These are phyloP conservation scores for Pardalotus punctatus DNA, from an alignment of 2,113 vertebrate genomes.

Conservation along the genomic window DNA sequence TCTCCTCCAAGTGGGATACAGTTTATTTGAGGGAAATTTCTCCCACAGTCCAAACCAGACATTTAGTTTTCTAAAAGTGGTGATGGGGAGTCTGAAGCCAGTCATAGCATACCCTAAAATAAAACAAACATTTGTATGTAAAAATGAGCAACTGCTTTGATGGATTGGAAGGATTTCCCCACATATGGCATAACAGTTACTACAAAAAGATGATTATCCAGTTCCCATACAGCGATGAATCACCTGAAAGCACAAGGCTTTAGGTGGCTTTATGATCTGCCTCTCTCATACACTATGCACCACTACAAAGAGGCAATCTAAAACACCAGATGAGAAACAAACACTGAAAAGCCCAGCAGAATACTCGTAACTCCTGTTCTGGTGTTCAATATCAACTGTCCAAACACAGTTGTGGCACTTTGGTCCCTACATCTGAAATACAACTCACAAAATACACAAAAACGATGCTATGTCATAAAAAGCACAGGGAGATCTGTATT, in stretches of 20 bases:
- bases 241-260: background rate
- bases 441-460: background rate
- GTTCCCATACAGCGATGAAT: background rate
- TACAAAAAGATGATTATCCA: background rate
- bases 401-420: background rate
- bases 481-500: background rate
- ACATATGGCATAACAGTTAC: background rate
- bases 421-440: background rate
- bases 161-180: background rate
- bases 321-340: background rate
- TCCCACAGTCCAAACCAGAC: conserved; percentile 67
- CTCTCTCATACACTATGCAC: background rate
- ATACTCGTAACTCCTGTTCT: background rate
- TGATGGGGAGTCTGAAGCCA: conserved; percentile 54
- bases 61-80: conserved; percentile 65
- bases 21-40: conserved; percentile 45
- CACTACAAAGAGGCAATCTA: background rate
- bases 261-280: background rate
- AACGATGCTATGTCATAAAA: background rate
- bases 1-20: conserved; percentile 50
- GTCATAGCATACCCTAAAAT: conserved; percentile 69
- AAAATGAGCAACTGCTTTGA: background rate
- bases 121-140: background rate
- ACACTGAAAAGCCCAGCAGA: background rate
- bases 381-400: background rate